phyloP scores from a whole-genome alignment of 1,140 invertebrate genomes.

The Habropoda laboriosa region DNA sequence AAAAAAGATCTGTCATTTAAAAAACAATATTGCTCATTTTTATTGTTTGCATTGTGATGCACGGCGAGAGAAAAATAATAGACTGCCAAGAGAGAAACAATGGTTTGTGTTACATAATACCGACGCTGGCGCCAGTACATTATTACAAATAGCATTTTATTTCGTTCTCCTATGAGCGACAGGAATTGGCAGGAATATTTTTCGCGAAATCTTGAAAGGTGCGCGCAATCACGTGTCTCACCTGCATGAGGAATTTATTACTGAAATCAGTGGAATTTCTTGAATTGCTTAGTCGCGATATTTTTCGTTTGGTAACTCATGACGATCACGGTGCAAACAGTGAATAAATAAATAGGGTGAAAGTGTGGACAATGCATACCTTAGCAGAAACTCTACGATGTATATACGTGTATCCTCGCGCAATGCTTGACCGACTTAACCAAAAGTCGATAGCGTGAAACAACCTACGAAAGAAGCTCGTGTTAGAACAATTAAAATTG shows the following conservation, averaged over 20 bases:
- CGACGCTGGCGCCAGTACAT: neutral
- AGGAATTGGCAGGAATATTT: no score
- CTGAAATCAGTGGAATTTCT: neutral
- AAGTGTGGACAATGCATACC: slow-evolving; percentile 21
- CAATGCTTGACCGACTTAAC: slow-evolving; percentile 57
- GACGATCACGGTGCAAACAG: no score
- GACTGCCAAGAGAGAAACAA: neutral
- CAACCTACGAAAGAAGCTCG: slow-evolving; percentile 2
- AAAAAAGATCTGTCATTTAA: neutral
- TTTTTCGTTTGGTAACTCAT: neutral
- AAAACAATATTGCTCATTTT: neutral
- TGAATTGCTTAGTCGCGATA: neutral
- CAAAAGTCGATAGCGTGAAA: slow-evolving; percentile 44
- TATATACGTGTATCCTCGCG: slow-evolving; percentile 28
- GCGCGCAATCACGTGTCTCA: neutral
- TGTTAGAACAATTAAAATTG: slow-evolving; percentile 18
- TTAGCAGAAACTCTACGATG: neutral
- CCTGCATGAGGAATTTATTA: neutral
- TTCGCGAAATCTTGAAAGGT: no score
- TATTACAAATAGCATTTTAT: neutral
- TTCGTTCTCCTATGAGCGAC: neutral
- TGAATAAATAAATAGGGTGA: slow-evolving; percentile 11
- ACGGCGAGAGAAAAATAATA: neutral
- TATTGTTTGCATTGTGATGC: neutral
- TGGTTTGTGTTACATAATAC: neutral